A percentile compares a stretch with the other conserved stretches of the same genome.
Evolutionary conservation across 2,113 vertebrate species (phyloP).

Genomic region (Stomatorhinus ivindoensis): DNA sequence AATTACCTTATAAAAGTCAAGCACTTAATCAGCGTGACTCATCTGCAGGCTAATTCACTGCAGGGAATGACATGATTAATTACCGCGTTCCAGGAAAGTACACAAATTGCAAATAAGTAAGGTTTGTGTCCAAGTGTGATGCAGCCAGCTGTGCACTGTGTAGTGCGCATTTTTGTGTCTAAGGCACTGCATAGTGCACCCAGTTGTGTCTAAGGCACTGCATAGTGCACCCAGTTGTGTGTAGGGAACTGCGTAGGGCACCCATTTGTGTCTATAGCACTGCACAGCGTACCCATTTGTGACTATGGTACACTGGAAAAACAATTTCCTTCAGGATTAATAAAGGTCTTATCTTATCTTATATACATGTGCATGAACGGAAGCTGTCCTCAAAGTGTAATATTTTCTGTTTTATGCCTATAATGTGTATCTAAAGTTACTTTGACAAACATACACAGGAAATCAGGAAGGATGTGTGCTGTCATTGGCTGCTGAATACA

Average conservation of each 20-base stretch:
- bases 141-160: not conserved
- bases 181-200: not conserved
- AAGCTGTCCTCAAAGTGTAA: not conserved
- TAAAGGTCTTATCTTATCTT: too few species aligned
- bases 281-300: not conserved
- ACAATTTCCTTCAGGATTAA: too few species aligned
- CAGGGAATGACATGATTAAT: not conserved
- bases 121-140: not conserved
- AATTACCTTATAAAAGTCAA: not conserved
- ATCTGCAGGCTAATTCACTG: not conserved
- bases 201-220: not conserved
- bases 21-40: not conserved
- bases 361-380: not conserved
- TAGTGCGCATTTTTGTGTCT: not conserved
- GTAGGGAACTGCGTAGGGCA: not conserved
- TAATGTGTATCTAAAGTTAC: not conserved
- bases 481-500: too few species aligned
- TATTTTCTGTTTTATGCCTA: not conserved
- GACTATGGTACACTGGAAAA: too few species aligned
- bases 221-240: not conserved
- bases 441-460: not conserved
- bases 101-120: not conserved
- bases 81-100: not conserved
- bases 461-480: not conserved
- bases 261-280: not conserved